Base-by-base conservation (phyloP, 2,797 vertebrate genomes). In the Apogon hyalosoma region DNA sequence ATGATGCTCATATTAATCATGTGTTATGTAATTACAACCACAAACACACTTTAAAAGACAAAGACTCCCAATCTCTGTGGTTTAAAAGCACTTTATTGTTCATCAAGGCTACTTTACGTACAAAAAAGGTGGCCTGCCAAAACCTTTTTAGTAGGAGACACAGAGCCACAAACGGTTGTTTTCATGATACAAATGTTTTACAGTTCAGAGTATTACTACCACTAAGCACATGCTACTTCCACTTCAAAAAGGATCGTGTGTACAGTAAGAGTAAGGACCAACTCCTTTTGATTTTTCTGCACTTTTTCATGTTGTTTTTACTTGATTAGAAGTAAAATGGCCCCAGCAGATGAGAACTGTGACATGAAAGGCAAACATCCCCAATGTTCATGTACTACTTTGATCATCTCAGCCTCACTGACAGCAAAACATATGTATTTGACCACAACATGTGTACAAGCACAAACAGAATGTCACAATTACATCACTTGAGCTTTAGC, bases 41-140 rank as follows among this genome's bases (percentile, higher is more conserved):
- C 56, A 51, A 36, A 42, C 40, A 39, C 62, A 58, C 39, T 7
- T 16, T 3, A 19, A n/a, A 54, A 46, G 39, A 68, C 62, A 55
- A 12, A 85, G 60, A 40, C 46, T 14, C 51, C 39, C 64, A 58
- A 15, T 66, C 77, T 59, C 58, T 40, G 92, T 94, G 94, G 94
- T 98, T 97, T 98, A 97, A 98, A 96, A 98, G 98, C 97, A 97
- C 96, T 99, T 99, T 99, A 98, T 99, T 99, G 97, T 97, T 99
- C 96, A 97, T 98, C 94, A 95, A 98, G 96, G 97, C 97, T 98
- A 98, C 95, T 97, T 96, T 94, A 96, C 96, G 94, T 98, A 99
- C 95, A 98, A 99, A 98, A 96, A 98, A 96, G 94, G 96, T 96
- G 97, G 97, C 97, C 97, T 96, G 96, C 96, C 97, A 97, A 97